Evolutionary conservation across 2,888 invertebrate species (phyloP).

Genomic region (Monopis laevigella): DNA sequence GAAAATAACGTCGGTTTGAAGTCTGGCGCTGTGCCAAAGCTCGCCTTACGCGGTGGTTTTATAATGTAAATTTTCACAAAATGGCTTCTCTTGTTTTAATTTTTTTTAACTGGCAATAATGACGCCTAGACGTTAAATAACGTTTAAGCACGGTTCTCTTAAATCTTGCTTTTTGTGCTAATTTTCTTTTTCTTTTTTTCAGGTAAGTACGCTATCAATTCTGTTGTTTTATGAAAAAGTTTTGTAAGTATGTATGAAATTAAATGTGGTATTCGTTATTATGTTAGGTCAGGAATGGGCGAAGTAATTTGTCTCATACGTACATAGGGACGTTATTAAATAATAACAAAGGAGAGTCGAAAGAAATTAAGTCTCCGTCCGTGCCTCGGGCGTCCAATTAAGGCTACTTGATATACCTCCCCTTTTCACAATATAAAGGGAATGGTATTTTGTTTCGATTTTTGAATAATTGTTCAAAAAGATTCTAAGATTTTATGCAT

Average conservation of each 20-base stretch:
- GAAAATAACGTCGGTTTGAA: slow-evolving; percentile 5
- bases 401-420: slow-evolving; percentile 2
- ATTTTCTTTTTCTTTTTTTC: slow-evolving; percentile 26
- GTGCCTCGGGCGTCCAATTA: slow-evolving; percentile 6
- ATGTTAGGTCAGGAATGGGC: no score
- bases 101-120: slow-evolving; percentile 3
- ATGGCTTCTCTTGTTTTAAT: slow-evolving; percentile 16
- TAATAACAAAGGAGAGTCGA: slow-evolving; percentile 4
- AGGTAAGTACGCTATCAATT: slow-evolving; percentile 41
- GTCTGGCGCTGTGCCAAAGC: slow-evolving; percentile 4
- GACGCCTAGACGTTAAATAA: background rate
- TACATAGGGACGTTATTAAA: background rate
- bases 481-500: background rate
- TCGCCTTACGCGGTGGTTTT: slow-evolving; percentile 17
- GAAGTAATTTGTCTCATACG: no score
- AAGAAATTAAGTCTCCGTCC: slow-evolving; percentile 1
- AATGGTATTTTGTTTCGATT: slow-evolving; percentile 8
- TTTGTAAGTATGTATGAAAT: background rate
- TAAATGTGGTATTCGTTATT: background rate
- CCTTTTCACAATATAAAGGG: slow-evolving; percentile 7
- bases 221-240: background rate
- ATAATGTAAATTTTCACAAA: slow-evolving; percentile 27
- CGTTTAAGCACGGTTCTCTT: slow-evolving; percentile 5
- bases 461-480: slow-evolving; percentile 5
- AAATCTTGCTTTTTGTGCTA: background rate